Conservation (phyloP, 2,797 vertebrate species). For the Phataginus tricuspis region DNA sequence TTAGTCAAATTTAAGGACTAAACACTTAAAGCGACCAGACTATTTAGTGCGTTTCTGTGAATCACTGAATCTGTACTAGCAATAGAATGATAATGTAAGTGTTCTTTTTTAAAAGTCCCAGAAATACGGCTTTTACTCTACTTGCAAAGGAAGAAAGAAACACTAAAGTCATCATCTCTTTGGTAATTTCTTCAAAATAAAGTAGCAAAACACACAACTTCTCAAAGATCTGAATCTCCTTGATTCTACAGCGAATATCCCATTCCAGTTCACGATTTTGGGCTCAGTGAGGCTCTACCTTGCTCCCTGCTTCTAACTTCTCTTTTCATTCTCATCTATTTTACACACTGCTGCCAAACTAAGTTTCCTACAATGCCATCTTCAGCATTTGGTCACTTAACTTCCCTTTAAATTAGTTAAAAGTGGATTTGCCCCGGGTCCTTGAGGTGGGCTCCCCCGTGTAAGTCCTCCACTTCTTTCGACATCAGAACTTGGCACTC, state of each 20-base stretch:
- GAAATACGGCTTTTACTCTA: not conserved
- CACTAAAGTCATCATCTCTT: not conserved
- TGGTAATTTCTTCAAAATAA: not conserved
- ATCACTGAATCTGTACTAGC: not conserved
- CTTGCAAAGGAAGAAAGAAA: not conserved
- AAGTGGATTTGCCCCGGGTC: not conserved
- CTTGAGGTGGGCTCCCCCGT: not conserved
- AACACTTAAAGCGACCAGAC: conserved; percentile 12
- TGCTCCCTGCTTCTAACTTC: not conserved
- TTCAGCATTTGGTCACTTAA: not conserved
- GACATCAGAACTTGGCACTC: not conserved
- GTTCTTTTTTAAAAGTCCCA: not conserved
- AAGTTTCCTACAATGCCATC: not conserved
- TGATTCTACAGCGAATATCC: not conserved
- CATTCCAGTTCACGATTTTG: not conserved
- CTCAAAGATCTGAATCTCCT: not conserved
- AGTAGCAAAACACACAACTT: not conserved
- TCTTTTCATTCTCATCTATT: not conserved
- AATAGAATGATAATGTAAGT: not conserved
- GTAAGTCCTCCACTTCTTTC: not conserved
- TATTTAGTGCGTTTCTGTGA: not conserved
- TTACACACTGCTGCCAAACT: not conserved
- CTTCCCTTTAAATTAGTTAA: not conserved
- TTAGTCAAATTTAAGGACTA: conserved; percentile 53
- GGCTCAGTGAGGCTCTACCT: not conserved